Percentiles rank a stretch among this genome's conserved stretches.
Conservation (phyloP, 2,888 invertebrate genomes). For the Ethmia dodecea region DNA sequence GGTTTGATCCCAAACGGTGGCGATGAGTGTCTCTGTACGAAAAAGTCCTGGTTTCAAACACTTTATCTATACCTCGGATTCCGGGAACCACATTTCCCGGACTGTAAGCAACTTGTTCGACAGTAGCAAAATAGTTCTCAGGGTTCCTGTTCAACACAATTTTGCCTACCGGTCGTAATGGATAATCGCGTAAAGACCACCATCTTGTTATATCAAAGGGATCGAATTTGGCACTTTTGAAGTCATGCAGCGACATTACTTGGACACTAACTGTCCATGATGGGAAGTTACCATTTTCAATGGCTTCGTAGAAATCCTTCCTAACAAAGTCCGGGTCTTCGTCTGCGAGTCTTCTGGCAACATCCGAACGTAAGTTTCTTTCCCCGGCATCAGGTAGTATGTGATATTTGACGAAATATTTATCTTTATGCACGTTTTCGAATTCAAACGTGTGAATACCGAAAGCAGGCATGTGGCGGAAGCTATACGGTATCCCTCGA, state of each 20-base stretch:
- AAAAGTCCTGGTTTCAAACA: constrained; percentile 90
- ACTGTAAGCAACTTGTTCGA: constrained; percentile 92
- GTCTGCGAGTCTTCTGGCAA: constrained; percentile 79
- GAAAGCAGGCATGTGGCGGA: constrained; percentile 92
- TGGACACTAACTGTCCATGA: constrained; percentile 61
- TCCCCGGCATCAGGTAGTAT: constrained; percentile 92
- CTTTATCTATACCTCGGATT: constrained; percentile 92
- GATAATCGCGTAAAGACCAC: constrained; percentile 87
- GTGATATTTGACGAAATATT: constrained; percentile 91
- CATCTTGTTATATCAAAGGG: constrained; percentile 95
- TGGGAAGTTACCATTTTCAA: constrained; percentile 79
- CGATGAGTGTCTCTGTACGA: constrained; percentile 92
- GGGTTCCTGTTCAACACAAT: constrained; percentile 91
- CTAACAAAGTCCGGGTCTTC: constrained; percentile 89
- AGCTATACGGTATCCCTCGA: constrained; percentile 92
- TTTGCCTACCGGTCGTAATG: constrained; percentile 89
- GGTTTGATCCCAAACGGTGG: constrained; percentile 92
- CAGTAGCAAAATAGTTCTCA: constrained; percentile 92
- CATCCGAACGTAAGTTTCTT: constrained; percentile 80
- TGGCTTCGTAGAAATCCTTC: constrained; percentile 90
- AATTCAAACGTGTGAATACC: constrained; percentile 93
- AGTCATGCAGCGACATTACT: constrained; percentile 75
- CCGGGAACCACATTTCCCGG: constrained; percentile 94
- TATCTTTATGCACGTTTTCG: constrained; percentile 82
- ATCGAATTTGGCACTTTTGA: constrained; percentile 85